These are phyloP conservation scores for Vultur gryphus DNA, from an alignment of 2,797 vertebrate species.

Conservation along the genomic window DNA sequence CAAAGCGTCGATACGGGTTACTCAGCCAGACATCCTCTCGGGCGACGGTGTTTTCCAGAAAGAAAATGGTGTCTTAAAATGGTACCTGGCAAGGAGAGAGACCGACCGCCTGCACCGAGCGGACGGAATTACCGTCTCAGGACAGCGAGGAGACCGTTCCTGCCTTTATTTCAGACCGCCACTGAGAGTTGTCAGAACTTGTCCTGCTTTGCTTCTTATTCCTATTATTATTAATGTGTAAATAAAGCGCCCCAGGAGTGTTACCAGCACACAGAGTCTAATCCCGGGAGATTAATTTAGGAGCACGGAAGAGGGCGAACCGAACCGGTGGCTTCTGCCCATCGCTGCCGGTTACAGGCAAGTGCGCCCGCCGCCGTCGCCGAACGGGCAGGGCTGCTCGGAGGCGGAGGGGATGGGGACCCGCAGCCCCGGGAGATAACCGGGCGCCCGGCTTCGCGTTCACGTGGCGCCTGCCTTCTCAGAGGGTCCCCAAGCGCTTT, in stretches of 20 bases:
- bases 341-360: background rate
- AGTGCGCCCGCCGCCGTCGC: background rate
- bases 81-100: background rate
- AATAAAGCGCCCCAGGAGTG: conserved; percentile 54
- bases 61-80: conserved; percentile 12
- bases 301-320: conserved; percentile 19
- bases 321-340: background rate
- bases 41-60: background rate
- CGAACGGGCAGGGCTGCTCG: background rate
- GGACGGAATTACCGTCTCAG: background rate
- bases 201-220: conserved; percentile 49
- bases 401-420: background rate
- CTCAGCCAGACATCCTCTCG: background rate
- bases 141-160: background rate
- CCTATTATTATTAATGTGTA: conserved; percentile 45
- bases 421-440: background rate
- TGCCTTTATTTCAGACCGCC: conserved; percentile 33
- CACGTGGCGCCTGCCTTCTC: background rate
- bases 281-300: conserved; percentile 55
- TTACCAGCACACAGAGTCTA: conserved; percentile 6
- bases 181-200: conserved; percentile 58
- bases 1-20: background rate
- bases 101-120: background rate
- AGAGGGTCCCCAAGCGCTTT: background rate
- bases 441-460: background rate